These are phyloP conservation scores for Hypotaenidia philippensis DNA, from an alignment of 2,797 vertebrate species.

Conservation along the genomic window DNA sequence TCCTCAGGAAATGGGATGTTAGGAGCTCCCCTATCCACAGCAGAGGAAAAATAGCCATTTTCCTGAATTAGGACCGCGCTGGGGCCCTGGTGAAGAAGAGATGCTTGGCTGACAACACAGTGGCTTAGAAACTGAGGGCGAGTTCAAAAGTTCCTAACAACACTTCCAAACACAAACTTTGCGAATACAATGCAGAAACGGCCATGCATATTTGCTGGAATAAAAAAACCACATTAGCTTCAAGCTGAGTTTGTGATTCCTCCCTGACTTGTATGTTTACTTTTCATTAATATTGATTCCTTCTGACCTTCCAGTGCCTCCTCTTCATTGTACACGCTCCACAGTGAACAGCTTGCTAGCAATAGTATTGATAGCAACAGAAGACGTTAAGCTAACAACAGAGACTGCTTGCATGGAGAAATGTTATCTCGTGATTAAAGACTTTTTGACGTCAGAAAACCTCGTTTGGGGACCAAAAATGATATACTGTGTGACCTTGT, in stretches of 20 bases:
- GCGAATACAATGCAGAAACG: conserved; percentile 27
- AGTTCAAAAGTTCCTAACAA: conserved; percentile 58
- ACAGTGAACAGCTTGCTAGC: background rate
- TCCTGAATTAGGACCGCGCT: background rate
- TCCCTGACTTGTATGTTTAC: conserved; percentile 52
- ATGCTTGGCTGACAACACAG: conserved; percentile 1
- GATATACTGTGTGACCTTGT: background rate
- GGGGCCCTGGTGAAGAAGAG: background rate
- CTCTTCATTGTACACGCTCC: conserved; percentile 14
- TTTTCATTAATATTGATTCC: conserved; percentile 66
- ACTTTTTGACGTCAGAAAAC: background rate
- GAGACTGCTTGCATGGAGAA: background rate
- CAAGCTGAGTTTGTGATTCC: conserved; percentile 62
- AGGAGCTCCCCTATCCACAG: background rate
- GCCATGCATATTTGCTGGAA: conserved; percentile 42
- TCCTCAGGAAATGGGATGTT: background rate
- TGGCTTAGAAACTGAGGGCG: conserved; percentile 8
- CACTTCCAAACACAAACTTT: conserved; percentile 55
- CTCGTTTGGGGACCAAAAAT: background rate
- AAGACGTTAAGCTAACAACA: background rate
- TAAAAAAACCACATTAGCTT: conserved; percentile 53
- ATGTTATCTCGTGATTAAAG: conserved; percentile 3
- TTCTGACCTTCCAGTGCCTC: conserved; percentile 49
- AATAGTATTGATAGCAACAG: conserved; percentile 24
- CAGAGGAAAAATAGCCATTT: background rate